Base-by-base conservation (phyloP, 2,888 invertebrate species). In the Podabrus alpinus region DNA sequence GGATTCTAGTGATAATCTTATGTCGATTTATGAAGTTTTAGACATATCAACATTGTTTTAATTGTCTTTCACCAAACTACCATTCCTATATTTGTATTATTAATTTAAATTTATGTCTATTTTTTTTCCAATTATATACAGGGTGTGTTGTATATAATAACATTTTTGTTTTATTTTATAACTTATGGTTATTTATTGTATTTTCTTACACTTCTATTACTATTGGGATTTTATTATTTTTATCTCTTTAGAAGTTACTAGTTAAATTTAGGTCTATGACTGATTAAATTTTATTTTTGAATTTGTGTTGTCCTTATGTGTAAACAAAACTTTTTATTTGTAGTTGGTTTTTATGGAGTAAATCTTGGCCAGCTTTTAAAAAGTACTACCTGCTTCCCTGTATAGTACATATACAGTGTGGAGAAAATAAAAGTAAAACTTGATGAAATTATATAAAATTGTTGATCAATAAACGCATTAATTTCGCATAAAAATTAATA, bases 31-130 rank as follows among this genome's bases (percentile, higher is more conserved):
- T 71, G 24, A 59, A 24, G 59, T 17, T 61, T 15, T 67, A 71
- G 25, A 71, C 71, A 71, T 71, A 71, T 71, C 71, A 66, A 9
- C 17, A 15, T 45, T n/a, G n/a, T 45, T 45, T 45, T 45, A 45
- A n/a, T 45, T 45, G n/a, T 45, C n/a, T 45, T 45, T 45, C 13
- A 45, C 3, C 45, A n/a, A 45, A n/a, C 45, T 45, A 45, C 45
- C 45, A 45, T 45, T 45, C 45, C 45, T 45, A 45, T 9, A 45
- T 45, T 29, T 45, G 45, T 45, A 61, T 61, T 61, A 61, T 61
- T 61, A 17, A 13, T 61, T 61, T 17, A 9, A 64, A 64, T 19
- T 17, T 64, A 16, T 64, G 7, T 64, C 9, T 15, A n/a, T 21
- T 61, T 64, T 19, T 19, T 4, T 21, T 64, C 7, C 1, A 19